Base-by-base conservation (phyloP, 2,888 invertebrate species). In the Lochmaea capreae region DNA sequence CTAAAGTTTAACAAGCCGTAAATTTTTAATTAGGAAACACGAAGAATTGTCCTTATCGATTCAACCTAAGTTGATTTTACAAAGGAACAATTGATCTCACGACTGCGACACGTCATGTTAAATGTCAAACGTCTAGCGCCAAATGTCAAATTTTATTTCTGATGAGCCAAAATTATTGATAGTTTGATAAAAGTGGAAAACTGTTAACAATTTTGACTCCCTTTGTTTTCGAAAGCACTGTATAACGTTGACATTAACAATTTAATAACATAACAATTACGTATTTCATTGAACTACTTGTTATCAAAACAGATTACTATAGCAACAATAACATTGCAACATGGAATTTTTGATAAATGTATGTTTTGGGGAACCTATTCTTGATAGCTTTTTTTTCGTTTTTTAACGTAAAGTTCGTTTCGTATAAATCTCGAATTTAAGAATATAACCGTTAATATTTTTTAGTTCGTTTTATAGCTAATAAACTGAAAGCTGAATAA, bases 401-500 rank as follows among this genome's bases (percentile, higher is more conserved):
- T 33, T 26, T 12, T 8, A 39, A 9, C 10, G 1, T 61, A 22
- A 49, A 49, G 6, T 4, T 49, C 5, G 49, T 22, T 18, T 22
- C 10, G 18, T 57, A 18, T 22, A 22, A 22, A 16, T 57, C 22
- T 16, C 16, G 5, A 49, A 49, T n/a, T 18, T 18, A 11, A 9
- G 10, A 57, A 11, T 11, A 16, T 57, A 57, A 12, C 57, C 22
- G 10, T 22, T 57, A 4, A n/a, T 14, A 26, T 59, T 26, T 69
- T 58, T 62, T 14, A 11, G 9, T 59, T 39, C 33, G 33, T 33
- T 33, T 39, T 59, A 46, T 62, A 11, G 43, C 42, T 59, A 68
- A 22, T 61, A 46, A 22, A 68, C 49, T 33, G 52, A 62, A 42
- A 62, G 62, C 62, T 52, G 52, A 49, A 69, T 22, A 18, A 49